Conservation (phyloP, 1,140 invertebrate genomes). For the Leucophenga varia region DNA sequence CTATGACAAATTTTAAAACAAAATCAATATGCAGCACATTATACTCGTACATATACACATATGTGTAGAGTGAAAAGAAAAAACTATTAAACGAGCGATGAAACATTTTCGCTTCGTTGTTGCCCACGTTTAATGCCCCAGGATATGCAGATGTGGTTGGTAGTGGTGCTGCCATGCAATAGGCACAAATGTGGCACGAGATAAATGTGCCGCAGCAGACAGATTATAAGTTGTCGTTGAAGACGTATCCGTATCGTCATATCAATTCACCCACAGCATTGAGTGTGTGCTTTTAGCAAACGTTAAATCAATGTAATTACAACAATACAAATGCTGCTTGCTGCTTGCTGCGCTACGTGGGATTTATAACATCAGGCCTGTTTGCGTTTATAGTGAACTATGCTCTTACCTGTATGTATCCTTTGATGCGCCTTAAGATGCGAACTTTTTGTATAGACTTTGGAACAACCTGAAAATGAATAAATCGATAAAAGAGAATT, state of each 20-base stretch:
- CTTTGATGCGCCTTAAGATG: conserved; percentile 97
- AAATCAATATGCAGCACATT: too few relatives aligned
- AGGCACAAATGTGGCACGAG: background rate
- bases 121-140: background rate
- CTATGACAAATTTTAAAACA: too few relatives aligned
- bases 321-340: conserved; percentile 24
- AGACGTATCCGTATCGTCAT: too few relatives aligned
- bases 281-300: conserved; percentile 2
- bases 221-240: too few relatives aligned
- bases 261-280: too few relatives aligned
- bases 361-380: too few relatives aligned
- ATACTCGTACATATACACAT: too few relatives aligned
- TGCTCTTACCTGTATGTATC: conserved; percentile 90
- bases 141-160: background rate
- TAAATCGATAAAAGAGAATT: too few relatives aligned
- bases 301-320: conserved; percentile 1
- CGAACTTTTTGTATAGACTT: conserved; percentile 98
- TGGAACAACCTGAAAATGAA: conserved; percentile 82
- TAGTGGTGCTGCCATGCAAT: background rate
- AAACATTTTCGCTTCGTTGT: too few relatives aligned
- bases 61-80: too few relatives aligned
- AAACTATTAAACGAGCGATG: too few relatives aligned
- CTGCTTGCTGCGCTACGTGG: conserved; percentile 15
- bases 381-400: conserved; percentile 12
- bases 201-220: conserved; percentile 14